These are phyloP conservation scores for Lissocephala sabroskyi DNA, from an alignment of 2,888 invertebrate species.

Conservation along the genomic window DNA sequence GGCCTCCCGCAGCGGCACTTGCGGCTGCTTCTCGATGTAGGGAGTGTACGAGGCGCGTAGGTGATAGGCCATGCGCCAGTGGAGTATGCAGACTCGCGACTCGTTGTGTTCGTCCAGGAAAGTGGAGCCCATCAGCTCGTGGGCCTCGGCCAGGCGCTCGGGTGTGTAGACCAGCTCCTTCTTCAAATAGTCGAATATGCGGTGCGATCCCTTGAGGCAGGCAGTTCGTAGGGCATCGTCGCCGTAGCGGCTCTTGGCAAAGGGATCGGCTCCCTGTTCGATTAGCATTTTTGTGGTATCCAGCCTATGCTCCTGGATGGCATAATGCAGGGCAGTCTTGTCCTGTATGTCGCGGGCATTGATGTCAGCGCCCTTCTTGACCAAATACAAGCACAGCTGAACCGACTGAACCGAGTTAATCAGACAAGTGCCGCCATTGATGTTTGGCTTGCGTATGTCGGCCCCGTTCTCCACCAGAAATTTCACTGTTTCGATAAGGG, in stretches of 20 bases:
- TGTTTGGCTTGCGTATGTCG: slow-evolving; percentile 88
- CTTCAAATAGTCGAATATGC: slow-evolving; percentile 81
- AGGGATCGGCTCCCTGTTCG: slow-evolving; percentile 85
- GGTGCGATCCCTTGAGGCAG: slow-evolving; percentile 84
- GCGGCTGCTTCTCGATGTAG: slow-evolving; percentile 62
- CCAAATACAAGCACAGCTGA: slow-evolving; percentile 84
- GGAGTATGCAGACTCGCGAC: slow-evolving; percentile 78
- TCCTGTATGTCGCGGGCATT: slow-evolving; percentile 91
- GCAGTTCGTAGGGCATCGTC: slow-evolving; percentile 93
- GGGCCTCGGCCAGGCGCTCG: slow-evolving; percentile 85
- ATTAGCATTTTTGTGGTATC: slow-evolving; percentile 88
- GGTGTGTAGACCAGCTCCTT: slow-evolving; percentile 77
- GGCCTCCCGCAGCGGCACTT: slow-evolving; percentile 75
- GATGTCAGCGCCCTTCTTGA: slow-evolving; percentile 85
- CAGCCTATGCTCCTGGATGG: slow-evolving; percentile 87
- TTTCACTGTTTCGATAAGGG: slow-evolving; percentile 74
- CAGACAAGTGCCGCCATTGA: slow-evolving; percentile 93
- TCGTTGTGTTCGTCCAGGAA: slow-evolving; percentile 91
- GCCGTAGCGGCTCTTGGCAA: slow-evolving; percentile 83
- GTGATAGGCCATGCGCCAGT: slow-evolving; percentile 87
- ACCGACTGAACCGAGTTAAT: slow-evolving; percentile 94
- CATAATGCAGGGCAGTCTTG: slow-evolving; percentile 94
- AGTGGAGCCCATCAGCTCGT: slow-evolving; percentile 88
- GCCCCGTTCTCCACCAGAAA: slow-evolving; percentile 85
- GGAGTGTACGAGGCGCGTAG: slow-evolving; percentile 74